These are phyloP conservation scores for Danio jaintianensis DNA, from an alignment of 2,797 vertebrate species.

Conservation along the genomic window DNA sequence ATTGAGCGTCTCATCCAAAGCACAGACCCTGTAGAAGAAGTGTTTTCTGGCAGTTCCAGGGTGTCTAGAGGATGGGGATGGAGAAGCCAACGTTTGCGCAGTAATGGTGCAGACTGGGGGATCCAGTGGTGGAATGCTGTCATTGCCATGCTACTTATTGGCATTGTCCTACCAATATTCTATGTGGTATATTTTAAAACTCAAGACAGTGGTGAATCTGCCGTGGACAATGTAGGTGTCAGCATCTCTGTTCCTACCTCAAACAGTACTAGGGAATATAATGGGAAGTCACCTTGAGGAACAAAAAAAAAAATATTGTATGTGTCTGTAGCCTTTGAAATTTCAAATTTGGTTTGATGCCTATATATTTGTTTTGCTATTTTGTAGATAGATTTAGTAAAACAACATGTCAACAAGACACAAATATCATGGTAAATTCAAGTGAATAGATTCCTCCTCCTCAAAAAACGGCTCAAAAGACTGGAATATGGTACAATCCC, in stretches of 20 bases:
- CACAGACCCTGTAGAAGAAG: slow-evolving; percentile 69
- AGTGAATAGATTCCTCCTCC: not conserved
- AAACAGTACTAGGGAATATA: slow-evolving; percentile 55
- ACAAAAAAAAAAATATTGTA: too few species aligned
- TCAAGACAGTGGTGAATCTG: slow-evolving; percentile 67
- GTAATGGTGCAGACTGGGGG: slow-evolving; percentile 86
- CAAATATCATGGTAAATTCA: not conserved
- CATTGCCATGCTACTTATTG: slow-evolving; percentile 90
- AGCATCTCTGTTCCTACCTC: slow-evolving; percentile 53
- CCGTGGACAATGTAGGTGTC: slow-evolving; percentile 34
- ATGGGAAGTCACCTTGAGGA: slow-evolving; percentile 55
- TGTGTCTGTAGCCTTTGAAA: not conserved
- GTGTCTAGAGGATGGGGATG: slow-evolving; percentile 54
- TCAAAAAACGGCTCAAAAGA: not conserved
- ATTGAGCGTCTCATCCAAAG: slow-evolving; percentile 83
- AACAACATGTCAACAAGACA: not conserved
- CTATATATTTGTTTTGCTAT: not conserved
- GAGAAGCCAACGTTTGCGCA: slow-evolving; percentile 42
- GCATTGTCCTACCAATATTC: slow-evolving; percentile 90
- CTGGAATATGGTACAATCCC: not conserved
- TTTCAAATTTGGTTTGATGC: not conserved
- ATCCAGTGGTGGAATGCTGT: slow-evolving; percentile 97
- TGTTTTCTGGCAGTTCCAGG: slow-evolving; percentile 52
- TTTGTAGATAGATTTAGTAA: not conserved
- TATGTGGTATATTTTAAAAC: slow-evolving; percentile 94